Evolutionary conservation across 2,113 vertebrate genomes (phyloP).

Genomic region (Alethe castanea): DNA sequence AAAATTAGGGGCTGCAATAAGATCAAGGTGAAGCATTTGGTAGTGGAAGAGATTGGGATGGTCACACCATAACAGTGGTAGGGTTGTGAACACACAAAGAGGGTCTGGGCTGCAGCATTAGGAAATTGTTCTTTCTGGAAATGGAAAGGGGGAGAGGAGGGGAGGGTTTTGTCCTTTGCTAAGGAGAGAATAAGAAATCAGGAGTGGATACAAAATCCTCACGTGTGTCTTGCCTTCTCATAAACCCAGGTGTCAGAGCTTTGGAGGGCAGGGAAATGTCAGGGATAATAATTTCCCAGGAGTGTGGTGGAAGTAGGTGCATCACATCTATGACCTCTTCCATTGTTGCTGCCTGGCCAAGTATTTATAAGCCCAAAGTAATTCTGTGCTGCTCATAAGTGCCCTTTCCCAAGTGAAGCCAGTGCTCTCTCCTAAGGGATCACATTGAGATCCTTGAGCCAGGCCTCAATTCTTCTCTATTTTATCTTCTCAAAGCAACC

Average conservation of each 20-base stretch:
- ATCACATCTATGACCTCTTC: neutral
- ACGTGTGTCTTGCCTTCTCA: rapidly evolving
- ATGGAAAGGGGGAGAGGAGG: neutral
- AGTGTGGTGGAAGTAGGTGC: neutral
- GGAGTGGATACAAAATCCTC: neutral
- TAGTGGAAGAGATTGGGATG: neutral
- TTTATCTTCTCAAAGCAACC: slow-evolving; percentile 18
- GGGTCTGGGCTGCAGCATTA: neutral
- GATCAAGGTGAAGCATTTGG: neutral
- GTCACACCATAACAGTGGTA: neutral
- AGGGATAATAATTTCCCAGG: neutral
- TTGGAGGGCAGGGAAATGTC: neutral
- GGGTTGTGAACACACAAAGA: neutral
- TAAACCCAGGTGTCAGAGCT: neutral
- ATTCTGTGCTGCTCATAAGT: neutral
- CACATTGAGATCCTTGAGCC: neutral
- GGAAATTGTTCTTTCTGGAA: neutral
- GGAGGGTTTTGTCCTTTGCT: neutral
- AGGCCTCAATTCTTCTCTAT: neutral
- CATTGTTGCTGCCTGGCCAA: neutral
- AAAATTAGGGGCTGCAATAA: neutral
- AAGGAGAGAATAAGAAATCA: neutral
- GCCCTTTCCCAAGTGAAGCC: neutral
- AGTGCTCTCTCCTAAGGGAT: neutral
- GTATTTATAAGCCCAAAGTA: neutral